These are phyloP conservation scores for Cabera pusaria DNA, from an alignment of 2,888 invertebrate species.

Conservation along the genomic window DNA sequence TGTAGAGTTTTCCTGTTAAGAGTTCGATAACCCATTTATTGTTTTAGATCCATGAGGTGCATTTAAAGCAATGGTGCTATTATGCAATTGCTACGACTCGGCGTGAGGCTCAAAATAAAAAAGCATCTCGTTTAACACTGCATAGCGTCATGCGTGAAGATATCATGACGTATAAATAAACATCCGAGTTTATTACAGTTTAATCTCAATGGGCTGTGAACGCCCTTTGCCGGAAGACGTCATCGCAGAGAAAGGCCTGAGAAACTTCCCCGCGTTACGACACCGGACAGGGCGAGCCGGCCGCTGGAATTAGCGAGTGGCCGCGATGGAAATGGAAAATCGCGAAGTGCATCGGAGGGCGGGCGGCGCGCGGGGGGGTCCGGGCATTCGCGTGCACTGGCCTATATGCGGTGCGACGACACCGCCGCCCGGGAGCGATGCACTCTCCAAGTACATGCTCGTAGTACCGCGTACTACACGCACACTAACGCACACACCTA, in stretches of 20 bases:
- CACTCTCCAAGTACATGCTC: slow-evolving; percentile 76
- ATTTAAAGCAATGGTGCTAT: slow-evolving; percentile 16
- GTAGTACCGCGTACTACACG: slow-evolving; percentile 70
- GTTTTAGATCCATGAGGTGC: slow-evolving; percentile 15
- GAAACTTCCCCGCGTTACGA: slow-evolving; percentile 69
- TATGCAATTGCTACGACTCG: slow-evolving; percentile 15
- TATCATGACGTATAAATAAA: slow-evolving; percentile 20
- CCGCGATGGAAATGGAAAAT: slow-evolving; percentile 79
- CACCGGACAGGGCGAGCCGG: slow-evolving; percentile 48
- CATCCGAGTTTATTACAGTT: slow-evolving; percentile 40
- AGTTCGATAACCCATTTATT: slow-evolving; percentile 20
- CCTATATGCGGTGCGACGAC: slow-evolving; percentile 84
- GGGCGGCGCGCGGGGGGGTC: slow-evolving; percentile 44
- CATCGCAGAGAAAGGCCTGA: slow-evolving; percentile 63
- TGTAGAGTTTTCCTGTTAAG: slow-evolving; percentile 13
- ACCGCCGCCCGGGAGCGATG: slow-evolving; percentile 81
- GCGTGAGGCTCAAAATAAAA: slow-evolving; percentile 13
- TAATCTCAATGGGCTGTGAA: slow-evolving; percentile 46
- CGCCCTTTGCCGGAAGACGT: slow-evolving; percentile 60
- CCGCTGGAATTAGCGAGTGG: slow-evolving; percentile 66
- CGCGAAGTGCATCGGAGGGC: slow-evolving; percentile 65
- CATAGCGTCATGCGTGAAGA: slow-evolving; percentile 15
- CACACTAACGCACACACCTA: slow-evolving; percentile 71
- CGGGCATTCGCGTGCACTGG: slow-evolving; percentile 82
- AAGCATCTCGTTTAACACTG: slow-evolving; percentile 15